Conservation (phyloP, 2,113 vertebrate species). For the Fulmarus glacialis region DNA sequence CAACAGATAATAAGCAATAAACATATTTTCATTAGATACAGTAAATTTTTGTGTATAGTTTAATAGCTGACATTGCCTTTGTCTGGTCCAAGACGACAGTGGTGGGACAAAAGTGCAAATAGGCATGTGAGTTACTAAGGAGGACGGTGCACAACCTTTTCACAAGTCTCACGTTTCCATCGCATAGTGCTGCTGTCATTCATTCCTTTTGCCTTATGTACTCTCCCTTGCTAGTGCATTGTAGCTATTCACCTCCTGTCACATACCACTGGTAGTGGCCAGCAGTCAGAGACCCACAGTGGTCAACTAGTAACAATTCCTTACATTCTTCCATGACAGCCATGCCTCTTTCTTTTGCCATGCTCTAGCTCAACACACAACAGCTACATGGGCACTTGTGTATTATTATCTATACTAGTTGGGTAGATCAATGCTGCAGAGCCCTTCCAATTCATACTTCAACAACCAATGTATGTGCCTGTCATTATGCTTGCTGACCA, state of each 20-base stretch:
- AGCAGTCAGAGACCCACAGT: background rate
- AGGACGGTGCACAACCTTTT: background rate
- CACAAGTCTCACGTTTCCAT: background rate
- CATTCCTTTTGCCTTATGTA: background rate
- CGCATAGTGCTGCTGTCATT: rapidly evolving
- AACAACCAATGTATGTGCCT: background rate
- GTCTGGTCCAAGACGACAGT: background rate
- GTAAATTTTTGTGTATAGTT: background rate
- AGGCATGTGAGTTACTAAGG: background rate
- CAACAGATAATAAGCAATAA: background rate
- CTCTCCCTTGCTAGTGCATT: background rate
- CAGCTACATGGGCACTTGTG: background rate
- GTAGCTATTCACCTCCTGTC: background rate
- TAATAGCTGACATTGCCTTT: background rate
- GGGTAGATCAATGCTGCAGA: background rate
- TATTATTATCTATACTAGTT: background rate
- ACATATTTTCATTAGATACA: background rate
- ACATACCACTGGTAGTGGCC: background rate
- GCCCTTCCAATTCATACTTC: background rate
- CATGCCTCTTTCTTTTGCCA: background rate
- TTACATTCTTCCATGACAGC: background rate
- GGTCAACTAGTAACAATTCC: background rate
- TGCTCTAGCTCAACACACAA: background rate
- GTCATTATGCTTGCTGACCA: background rate
- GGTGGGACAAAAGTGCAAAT: background rate